These are phyloP conservation scores for Lophotis ruficrista DNA, from an alignment of 2,113 vertebrate genomes.

Conservation along the genomic window DNA sequence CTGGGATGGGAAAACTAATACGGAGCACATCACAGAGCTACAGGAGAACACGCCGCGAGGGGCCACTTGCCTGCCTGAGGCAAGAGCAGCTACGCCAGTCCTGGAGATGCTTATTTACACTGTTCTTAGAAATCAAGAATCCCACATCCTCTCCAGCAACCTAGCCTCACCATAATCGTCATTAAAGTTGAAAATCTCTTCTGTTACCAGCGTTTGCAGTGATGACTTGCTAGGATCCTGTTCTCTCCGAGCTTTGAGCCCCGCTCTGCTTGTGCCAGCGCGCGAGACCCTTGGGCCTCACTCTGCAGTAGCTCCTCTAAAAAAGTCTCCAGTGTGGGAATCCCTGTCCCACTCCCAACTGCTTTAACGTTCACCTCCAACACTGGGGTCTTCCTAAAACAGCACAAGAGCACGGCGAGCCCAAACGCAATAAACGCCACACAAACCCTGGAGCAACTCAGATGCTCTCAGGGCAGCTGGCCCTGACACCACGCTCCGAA, in stretches of 20 bases:
- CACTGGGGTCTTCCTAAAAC: background rate
- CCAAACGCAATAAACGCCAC: background rate
- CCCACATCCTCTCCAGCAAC: background rate
- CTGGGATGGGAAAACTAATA: background rate
- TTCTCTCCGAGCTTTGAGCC: background rate
- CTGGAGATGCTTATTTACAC: background rate
- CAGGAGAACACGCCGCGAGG: background rate
- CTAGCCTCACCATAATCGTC: background rate
- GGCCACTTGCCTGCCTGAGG: background rate
- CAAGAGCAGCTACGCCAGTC: background rate
- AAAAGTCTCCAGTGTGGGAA: rapidly evolving
- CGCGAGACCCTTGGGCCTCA: rapidly evolving
- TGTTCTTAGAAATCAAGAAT: background rate
- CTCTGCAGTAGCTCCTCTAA: background rate
- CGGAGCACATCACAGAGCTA: background rate
- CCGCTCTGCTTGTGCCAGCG: background rate
- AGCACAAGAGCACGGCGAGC: background rate
- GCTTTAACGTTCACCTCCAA: background rate
- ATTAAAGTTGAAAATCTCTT: background rate
- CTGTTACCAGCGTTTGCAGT: rapidly evolving
- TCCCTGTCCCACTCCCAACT: background rate
- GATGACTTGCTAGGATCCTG: background rate
- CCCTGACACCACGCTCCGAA: rapidly evolving
- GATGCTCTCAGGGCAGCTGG: background rate
- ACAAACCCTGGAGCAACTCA: background rate